Base-by-base conservation (phyloP, 2,888 invertebrate genomes). In the Drosophila neonasuta region DNA sequence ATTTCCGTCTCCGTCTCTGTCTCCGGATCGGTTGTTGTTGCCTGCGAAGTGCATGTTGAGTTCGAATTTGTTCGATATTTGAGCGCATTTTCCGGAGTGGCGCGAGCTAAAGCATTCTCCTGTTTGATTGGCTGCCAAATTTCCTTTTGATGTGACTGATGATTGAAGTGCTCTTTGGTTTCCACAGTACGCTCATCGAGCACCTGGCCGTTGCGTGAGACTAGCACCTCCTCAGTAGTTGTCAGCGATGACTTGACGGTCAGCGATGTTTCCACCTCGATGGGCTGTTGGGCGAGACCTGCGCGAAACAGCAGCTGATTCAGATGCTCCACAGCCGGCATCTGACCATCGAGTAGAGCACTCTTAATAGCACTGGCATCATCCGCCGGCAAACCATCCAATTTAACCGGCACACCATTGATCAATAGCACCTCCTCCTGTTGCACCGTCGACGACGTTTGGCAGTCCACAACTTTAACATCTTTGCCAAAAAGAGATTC, bases 401-500 rank as follows among this genome's bases (percentile, higher is more conserved):
- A 89, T 46, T 93, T 92, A 20, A 95, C 94, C 6, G 94, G 94
- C 54, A 94, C 93, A 8, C 95, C 95, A 89, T 95, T 95, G 79
- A 95, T 94, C 80, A 94, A 91, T 45, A 95, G 90, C 59, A 94
- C 93, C 89, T 95, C 95, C 87, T 95, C 95, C 88, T 95, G 94
- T 64, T 93, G 92, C 59, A 94, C 93, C 60, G 93, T 93, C n/a
- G 94, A 94, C 72, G 94, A 94, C 83, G 94, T 94, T 88, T 95
- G 94, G 88, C 94, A 95, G 89, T 95, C 95, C 64, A 95, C 93
- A 70, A 95, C 94, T 91, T 94, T 93, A 30, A 93, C 94, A 68
- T 94, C 94, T 77, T 94, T 94, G 66, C 95, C 95, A 71, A 95
- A 92, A 76, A 95, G 93, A 73, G 94, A 94, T 90, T 95, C 94